Conservation (phyloP, 2,113 vertebrate species). For the Falcunculus frontatus region DNA sequence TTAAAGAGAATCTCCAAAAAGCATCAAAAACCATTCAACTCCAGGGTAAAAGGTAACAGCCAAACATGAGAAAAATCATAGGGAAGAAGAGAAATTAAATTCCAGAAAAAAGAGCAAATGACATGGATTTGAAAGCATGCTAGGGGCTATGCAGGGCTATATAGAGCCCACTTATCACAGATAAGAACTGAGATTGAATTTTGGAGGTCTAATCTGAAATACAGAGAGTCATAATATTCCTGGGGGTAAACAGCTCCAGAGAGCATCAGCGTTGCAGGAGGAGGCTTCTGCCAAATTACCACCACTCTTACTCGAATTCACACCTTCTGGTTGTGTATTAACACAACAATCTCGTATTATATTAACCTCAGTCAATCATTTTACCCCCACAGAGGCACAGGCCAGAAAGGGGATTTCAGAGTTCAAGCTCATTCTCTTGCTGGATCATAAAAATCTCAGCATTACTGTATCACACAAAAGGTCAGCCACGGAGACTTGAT, state of each 20-base stretch:
- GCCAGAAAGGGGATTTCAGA: not conserved
- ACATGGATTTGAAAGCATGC: not conserved
- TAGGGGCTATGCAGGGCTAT: not conserved
- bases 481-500: not conserved
- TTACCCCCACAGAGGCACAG: not conserved
- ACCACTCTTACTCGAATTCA: not conserved
- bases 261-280: not conserved
- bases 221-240: not conserved
- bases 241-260: not conserved
- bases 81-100: not conserved
- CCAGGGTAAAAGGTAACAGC: not conserved
- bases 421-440: not conserved
- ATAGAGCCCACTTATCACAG: not conserved
- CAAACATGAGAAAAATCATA: not conserved
- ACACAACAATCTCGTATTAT: not conserved
- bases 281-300: not conserved
- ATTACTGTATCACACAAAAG: not conserved
- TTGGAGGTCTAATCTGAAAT: not conserved
- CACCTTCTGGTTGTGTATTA: not conserved
- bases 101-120: not conserved
- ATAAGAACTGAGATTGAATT: slow-evolving; percentile 11
- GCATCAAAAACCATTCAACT: not conserved
- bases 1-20: not conserved
- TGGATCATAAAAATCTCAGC: not conserved
- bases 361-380: not conserved